Conservation (phyloP, 2,113 vertebrate species). For the Lamprotornis superbus region DNA sequence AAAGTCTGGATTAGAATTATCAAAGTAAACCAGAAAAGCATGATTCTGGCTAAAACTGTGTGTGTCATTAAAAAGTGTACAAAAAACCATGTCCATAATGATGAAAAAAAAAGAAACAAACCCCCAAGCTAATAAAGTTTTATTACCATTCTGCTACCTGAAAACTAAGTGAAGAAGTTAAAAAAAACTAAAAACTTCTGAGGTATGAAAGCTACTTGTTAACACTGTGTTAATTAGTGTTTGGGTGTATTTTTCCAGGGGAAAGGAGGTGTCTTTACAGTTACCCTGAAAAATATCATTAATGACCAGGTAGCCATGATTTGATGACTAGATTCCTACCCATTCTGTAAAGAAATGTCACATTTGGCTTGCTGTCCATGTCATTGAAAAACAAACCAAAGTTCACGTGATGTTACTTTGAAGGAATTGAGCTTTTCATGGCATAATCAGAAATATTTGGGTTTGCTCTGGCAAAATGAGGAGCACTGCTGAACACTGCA, state of each 20-base stretch:
- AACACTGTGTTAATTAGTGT: neutral
- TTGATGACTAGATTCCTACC: neutral
- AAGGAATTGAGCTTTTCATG: neutral
- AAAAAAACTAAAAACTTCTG: neutral
- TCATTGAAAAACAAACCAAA: neutral
- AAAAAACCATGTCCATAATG: neutral
- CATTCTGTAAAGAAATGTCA: neutral
- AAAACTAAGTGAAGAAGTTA: neutral
- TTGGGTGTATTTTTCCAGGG: neutral
- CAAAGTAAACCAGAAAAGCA: neutral
- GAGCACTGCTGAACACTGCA: neutral
- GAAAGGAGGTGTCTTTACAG: neutral
- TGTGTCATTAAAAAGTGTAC: neutral
- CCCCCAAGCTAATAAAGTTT: neutral
- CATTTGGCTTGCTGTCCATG: neutral
- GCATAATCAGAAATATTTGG: neutral
- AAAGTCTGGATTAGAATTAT: neutral
- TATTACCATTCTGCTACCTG: neutral
- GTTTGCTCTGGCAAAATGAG: rapidly evolving
- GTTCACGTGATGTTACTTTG: rapidly evolving
- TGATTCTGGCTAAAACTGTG: neutral
- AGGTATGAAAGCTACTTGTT: neutral
- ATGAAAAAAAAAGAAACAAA: neutral
- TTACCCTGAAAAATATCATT: neutral
- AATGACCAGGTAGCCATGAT: neutral